A percentile compares a stretch with the other conserved stretches of the same genome.
Evolutionary conservation across 2,888 invertebrate genomes (phyloP).

Genomic region (Agrochola lota): DNA sequence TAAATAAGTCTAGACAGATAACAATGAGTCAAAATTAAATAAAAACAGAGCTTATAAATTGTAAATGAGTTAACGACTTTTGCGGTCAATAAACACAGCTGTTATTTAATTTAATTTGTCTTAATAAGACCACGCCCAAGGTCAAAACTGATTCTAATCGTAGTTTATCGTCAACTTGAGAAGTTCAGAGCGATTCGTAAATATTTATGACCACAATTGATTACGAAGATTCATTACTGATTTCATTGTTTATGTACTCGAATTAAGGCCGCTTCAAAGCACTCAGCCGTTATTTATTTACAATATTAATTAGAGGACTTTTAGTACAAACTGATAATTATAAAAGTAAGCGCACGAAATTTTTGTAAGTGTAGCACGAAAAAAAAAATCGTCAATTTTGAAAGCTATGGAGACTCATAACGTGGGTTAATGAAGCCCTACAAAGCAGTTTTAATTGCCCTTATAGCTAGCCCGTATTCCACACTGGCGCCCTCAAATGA

Average conservation of each 20-base stretch:
- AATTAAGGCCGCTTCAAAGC: conserved; percentile 16
- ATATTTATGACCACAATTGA: conserved; percentile 39
- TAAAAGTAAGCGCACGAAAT: conserved; percentile 24
- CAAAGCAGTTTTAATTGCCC: conserved; percentile 86
- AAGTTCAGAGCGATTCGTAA: conserved; percentile 24
- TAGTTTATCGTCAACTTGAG: conserved; percentile 18
- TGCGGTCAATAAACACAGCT: background rate
- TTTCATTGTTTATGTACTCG: conserved; percentile 18
- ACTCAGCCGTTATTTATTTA: conserved; percentile 25
- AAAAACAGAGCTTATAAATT: background rate
- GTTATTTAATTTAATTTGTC: conserved; percentile 2
- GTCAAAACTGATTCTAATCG: conserved; percentile 17
- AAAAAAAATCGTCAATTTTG: conserved; percentile 56
- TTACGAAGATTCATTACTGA: conserved; percentile 30
- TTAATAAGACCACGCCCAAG: conserved; percentile 10
- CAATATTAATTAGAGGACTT: conserved; percentile 28
- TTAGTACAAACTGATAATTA: conserved; percentile 19
- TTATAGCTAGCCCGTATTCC: conserved; percentile 83
- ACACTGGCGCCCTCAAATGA: conserved; percentile 83
- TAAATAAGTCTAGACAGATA: conserved; percentile 40
- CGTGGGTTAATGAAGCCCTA: conserved; percentile 83
- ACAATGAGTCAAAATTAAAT: background rate
- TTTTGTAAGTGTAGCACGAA: conserved; percentile 37
- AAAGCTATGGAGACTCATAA: conserved; percentile 61
- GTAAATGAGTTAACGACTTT: conserved; percentile 12